phyloP scores from a whole-genome alignment of 2,797 vertebrate species.

The Caiman crocodilus region DNA sequence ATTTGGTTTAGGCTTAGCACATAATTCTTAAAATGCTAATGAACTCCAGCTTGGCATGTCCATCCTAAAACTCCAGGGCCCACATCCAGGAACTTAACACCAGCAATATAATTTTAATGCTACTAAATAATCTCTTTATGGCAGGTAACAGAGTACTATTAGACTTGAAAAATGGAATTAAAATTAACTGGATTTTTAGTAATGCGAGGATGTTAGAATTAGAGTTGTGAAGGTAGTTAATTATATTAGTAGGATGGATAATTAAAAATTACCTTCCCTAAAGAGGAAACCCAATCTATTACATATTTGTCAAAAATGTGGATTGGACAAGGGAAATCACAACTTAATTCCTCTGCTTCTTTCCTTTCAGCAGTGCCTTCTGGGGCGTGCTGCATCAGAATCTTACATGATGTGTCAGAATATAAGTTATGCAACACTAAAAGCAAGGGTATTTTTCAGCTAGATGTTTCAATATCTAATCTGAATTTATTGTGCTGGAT shows the following conservation, averaged over 20 bases:
- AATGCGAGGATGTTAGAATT: conserved; percentile 65
- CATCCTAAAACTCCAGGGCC: conserved; percentile 56
- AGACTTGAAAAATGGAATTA: conserved; percentile 69
- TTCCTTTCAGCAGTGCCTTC: background rate
- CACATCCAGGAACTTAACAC: conserved; percentile 56
- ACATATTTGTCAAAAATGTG: conserved; percentile 15
- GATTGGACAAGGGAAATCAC: background rate
- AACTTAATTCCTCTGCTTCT: conserved; percentile 1
- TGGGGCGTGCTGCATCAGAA: background rate
- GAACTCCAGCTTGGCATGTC: conserved; percentile 58
- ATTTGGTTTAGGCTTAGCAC: conserved; percentile 33
- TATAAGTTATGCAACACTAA: conserved; percentile 40
- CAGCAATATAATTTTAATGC: conserved; percentile 75
- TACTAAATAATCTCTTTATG: conserved; percentile 74
- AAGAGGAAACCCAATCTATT: conserved; percentile 47
- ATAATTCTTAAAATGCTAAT: conserved; percentile 41
- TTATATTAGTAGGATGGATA: conserved; percentile 69
- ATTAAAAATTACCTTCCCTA: conserved; percentile 72
- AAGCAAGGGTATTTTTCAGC: conserved; percentile 39
- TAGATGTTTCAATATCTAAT: conserved; percentile 54
- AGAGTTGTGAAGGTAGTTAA: conserved; percentile 69
- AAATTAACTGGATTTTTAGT: conserved; percentile 76
- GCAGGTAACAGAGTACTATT: conserved; percentile 72
- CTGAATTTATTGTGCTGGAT: conserved; percentile 63
- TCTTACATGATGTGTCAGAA: background rate